These are phyloP conservation scores for Mylabris phalerata DNA, from an alignment of 1,140 invertebrate species.

Conservation along the genomic window DNA sequence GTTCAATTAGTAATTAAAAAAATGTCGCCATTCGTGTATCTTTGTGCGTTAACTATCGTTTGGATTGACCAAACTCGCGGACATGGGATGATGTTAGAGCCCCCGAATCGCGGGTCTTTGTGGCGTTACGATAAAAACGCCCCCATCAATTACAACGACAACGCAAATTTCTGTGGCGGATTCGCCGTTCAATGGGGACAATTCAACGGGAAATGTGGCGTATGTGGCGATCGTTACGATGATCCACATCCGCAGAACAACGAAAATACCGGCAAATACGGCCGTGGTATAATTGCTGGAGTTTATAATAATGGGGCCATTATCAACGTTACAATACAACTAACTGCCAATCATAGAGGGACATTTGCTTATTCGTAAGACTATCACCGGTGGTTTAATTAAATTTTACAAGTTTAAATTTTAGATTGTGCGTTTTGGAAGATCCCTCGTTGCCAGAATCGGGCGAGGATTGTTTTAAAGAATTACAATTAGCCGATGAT, in stretches of 20 bases:
- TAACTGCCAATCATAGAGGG: conserved; percentile 51
- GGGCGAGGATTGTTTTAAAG: conserved; percentile 51
- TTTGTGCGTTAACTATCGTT: too few relatives aligned
- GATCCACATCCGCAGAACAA: conserved; percentile 48
- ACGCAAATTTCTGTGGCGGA: conserved; percentile 60
- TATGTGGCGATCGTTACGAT: conserved; percentile 51
- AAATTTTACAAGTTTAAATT: conserved; percentile 44
- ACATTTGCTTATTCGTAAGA: conserved; percentile 47
- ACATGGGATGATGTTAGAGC: conserved; percentile 63
- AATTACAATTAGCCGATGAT: conserved; percentile 46
- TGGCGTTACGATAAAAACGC: conserved; percentile 55
- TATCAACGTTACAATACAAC: conserved; percentile 40
- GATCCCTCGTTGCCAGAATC: conserved; percentile 39
- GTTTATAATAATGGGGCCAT: conserved; percentile 36
- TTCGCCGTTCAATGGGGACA: conserved; percentile 32
- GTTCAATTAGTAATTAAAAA: too few relatives aligned
- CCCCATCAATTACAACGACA: conserved; percentile 56
- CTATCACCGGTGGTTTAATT: background rate
- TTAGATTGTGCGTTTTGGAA: conserved; percentile 50
- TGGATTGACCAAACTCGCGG: conserved; percentile 34
- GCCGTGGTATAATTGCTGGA: conserved; percentile 48
- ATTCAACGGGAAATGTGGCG: conserved; percentile 47
- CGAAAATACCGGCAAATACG: conserved; percentile 56
- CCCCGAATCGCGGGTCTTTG: conserved; percentile 55
- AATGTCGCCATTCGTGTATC: too few relatives aligned